Evolutionary conservation across 1,140 invertebrate species (phyloP).

Genomic region (Globodera ellingtonae): DNA sequence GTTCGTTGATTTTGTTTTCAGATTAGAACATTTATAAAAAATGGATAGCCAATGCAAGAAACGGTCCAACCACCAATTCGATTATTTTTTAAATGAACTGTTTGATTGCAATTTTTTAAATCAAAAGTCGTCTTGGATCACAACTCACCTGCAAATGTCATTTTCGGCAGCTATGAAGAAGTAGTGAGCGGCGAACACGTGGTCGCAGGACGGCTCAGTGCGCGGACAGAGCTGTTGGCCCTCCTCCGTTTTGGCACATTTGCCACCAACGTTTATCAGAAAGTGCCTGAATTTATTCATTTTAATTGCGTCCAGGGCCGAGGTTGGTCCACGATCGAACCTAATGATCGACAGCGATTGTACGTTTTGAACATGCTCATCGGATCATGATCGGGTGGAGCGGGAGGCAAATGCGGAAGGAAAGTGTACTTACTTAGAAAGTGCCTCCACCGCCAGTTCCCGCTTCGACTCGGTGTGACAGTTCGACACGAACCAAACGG

Average conservation of each 20-base stretch:
- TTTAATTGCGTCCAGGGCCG: background rate
- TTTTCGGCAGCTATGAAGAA: conserved; percentile 46
- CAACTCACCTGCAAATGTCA: conserved; percentile 29
- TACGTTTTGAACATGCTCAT: no score
- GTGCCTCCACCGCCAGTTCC: conserved; percentile 41
- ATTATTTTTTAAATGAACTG: no score
- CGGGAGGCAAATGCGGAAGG: no score
- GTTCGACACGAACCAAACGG: conserved; percentile 52
- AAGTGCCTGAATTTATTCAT: conserved; percentile 38
- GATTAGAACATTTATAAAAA: no score
- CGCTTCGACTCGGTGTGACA: conserved; percentile 44
- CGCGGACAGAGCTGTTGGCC: conserved; percentile 34
- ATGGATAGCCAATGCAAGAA: background rate
- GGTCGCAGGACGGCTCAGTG: background rate
- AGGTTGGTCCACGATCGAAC: no score
- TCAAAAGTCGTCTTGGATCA: no score
- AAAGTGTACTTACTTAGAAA: conserved; percentile 30
- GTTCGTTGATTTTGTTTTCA: no score
- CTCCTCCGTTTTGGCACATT: conserved; percentile 32
- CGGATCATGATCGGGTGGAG: no score
- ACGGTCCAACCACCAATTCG: no score
- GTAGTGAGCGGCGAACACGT: conserved; percentile 35
- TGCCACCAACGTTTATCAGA: conserved; percentile 44
- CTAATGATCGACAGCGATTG: no score
- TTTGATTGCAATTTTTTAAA: no score